These are phyloP conservation scores for Vanessa atalanta DNA, from an alignment of 1,140 invertebrate genomes.

Conservation along the genomic window DNA sequence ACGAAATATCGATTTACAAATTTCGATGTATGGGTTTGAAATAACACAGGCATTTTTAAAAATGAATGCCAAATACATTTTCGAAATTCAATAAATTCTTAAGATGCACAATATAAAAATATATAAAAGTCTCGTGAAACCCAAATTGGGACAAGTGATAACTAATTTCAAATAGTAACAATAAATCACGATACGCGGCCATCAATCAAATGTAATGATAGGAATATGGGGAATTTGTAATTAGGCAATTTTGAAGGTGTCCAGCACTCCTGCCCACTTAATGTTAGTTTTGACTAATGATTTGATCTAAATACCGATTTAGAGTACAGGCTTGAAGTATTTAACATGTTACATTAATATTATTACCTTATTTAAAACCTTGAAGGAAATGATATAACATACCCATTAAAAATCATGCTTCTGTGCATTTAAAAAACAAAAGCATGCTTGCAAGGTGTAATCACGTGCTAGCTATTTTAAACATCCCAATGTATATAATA, in stretches of 20 bases:
- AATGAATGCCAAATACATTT: background rate
- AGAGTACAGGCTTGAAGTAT: background rate
- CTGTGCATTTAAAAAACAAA: no score
- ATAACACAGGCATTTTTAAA: constrained; percentile 4
- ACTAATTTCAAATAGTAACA: constrained; percentile 31
- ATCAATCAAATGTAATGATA: constrained; percentile 39
- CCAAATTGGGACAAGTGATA: constrained; percentile 5
- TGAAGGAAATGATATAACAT: no score
- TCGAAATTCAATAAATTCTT: background rate
- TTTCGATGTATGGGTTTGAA: constrained; percentile 44
- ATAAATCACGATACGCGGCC: constrained; percentile 38
- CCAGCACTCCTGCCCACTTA: constrained; percentile 34
- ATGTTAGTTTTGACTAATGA: constrained; percentile 26
- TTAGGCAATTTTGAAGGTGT: constrained; percentile 41
- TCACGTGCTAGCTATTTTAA: no score
- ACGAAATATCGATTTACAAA: constrained; percentile 37
- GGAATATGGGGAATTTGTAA: constrained; percentile 31
- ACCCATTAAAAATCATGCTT: no score
- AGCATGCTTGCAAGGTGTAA: no score
- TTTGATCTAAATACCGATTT: constrained; percentile 12
- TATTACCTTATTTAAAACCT: no score
- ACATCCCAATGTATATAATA: no score
- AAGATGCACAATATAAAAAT: background rate
- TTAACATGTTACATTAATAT: background rate
- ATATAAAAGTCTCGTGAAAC: background rate